Evolutionary conservation across 1,140 invertebrate genomes (phyloP), one percentile per base, ranked within the genome.

Genomic region (Scaptomyza montana): DNA sequence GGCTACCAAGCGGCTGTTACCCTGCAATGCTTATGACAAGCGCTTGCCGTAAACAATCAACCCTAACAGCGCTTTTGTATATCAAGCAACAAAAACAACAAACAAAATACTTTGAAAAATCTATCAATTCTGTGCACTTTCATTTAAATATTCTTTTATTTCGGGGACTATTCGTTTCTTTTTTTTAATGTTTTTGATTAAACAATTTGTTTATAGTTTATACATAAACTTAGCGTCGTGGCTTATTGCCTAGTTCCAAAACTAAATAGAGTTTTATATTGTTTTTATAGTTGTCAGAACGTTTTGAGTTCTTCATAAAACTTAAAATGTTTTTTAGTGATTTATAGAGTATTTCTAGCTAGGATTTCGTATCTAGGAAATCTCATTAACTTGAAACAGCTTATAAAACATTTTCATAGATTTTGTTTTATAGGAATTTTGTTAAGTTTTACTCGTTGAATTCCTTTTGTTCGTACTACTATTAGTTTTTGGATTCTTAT

Each of bases 61-160:
- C 36, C 47, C 21, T 10, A 13, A 8, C 64, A 45, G 55, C 21
- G 16, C 28, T 54, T 61, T 47, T 68, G 28, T 67, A 59, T n/a
- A 47, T 43, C 43, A 43, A 59, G 13, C 55, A 74, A 25, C 16
- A 56, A 62, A 56, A 25, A 25, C 39, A 28, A 41, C 25, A 59
- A 60, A 59, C 45, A 63, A 21, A 25, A 54, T n/a, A 8, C 33
- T 12, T 57, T 45, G 10, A 1, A 65, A 36, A 74, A 64, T 55
- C 55, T 60, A 6, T 30, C 43, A 82, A 76, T 82, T 84, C 45
- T 67, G 46, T 70, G 80, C 80, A 82, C 79, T 46, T 50, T 16
- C 4, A 13, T 68, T 54, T 62, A 43, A n/a, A 21, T 43, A 28
- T 46, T 43, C 43, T 36, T 25, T 33, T 1, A 39, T 50, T 13